Conservation (phyloP, 2,113 vertebrate species). For the Siniperca knerii region DNA sequence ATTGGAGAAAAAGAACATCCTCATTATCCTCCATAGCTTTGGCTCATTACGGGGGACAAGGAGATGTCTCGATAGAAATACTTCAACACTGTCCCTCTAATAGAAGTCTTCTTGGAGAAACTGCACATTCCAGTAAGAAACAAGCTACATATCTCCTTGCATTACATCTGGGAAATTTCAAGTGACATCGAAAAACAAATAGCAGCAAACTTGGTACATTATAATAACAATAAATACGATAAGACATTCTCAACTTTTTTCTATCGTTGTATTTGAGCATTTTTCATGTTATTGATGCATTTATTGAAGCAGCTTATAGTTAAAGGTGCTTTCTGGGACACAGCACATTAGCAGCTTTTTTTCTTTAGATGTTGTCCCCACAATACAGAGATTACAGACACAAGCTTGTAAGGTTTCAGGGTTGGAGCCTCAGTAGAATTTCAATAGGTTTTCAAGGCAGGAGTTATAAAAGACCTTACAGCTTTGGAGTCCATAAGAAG, state of each 20-base stretch:
- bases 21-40: constrained; percentile 76
- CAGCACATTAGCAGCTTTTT: not conserved
- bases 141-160: not conserved
- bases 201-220: not conserved
- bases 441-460: constrained; percentile 56
- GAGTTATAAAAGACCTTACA: constrained; percentile 35
- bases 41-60: constrained; percentile 67
- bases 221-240: constrained; percentile 22
- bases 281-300: not conserved
- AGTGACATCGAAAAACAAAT: constrained; percentile 9
- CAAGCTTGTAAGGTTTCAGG: constrained; percentile 43
- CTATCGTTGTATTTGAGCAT: not conserved
- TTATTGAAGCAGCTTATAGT: not conserved
- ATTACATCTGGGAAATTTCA: constrained; percentile 15
- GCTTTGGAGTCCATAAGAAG: not conserved
- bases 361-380: constrained; percentile 35
- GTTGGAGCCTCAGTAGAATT: constrained; percentile 34
- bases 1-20: constrained; percentile 59
- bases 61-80: constrained; percentile 61
- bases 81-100: constrained; percentile 29
- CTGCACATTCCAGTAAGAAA: constrained; percentile 9
- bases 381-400: constrained; percentile 47
- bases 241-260: not conserved
- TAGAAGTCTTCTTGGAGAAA: constrained; percentile 8
- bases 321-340: constrained; percentile 26